Evolutionary conservation across 2,888 invertebrate genomes (phyloP).

Genomic region (Polyommatus iphigenia): DNA sequence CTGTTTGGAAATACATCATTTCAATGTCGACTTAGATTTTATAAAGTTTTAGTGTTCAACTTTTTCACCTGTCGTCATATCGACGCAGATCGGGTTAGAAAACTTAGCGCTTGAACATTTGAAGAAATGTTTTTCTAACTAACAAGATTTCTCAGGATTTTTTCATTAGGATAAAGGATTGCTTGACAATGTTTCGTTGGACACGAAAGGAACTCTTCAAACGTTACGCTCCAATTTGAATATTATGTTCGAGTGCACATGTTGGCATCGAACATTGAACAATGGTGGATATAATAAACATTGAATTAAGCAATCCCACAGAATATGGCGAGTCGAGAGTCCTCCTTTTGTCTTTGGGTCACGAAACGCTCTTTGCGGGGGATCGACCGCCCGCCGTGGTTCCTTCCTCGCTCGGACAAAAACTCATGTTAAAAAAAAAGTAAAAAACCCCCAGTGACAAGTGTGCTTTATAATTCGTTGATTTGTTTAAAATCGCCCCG

Average conservation of each 20-base stretch:
- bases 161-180: too few relatives aligned
- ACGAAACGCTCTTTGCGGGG: slow-evolving; percentile 79
- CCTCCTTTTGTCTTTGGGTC: slow-evolving; percentile 79
- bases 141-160: background rate
- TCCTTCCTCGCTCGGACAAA: slow-evolving; percentile 77
- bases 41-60: background rate
- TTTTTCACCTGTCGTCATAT: background rate
- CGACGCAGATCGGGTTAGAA: too few relatives aligned
- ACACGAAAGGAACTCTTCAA: background rate
- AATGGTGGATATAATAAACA: slow-evolving; percentile 28
- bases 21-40: background rate
- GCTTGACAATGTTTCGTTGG: too few relatives aligned
- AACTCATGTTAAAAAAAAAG: slow-evolving; percentile 74
- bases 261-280: background rate
- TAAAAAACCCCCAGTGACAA: slow-evolving; percentile 78
- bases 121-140: background rate
- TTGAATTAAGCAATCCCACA: slow-evolving; percentile 36
- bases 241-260: background rate
- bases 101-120: background rate
- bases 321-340: slow-evolving; percentile 39
- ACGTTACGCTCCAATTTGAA: background rate
- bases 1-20: background rate
- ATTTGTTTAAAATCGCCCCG: slow-evolving; percentile 56
- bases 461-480: slow-evolving; percentile 77
- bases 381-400: slow-evolving; percentile 72